phyloP scores from a whole-genome alignment of 2,888 invertebrate species.

The Trisateles emortualis region DNA sequence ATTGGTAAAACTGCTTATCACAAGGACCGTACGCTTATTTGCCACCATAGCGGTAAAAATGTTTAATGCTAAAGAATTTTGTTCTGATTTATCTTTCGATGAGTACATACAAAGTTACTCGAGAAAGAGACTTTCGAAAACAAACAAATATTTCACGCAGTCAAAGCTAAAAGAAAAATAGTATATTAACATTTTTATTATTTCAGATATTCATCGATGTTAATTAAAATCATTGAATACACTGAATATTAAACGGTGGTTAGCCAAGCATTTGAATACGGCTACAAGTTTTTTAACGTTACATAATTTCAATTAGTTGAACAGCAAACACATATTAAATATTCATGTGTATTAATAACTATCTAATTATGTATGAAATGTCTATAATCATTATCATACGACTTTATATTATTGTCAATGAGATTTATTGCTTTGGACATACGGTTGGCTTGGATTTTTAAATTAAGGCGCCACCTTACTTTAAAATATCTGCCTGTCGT shows the following conservation, averaged over 20 bases:
- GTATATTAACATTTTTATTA: neutral
- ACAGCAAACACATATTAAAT: conserved; percentile 24
- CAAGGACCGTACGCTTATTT: too few species aligned
- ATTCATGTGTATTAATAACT: conserved; percentile 27
- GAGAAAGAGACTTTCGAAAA: too few species aligned
- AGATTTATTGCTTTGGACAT: conserved; percentile 9
- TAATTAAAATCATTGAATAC: conserved; percentile 8
- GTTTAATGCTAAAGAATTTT: too few species aligned
- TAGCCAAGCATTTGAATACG: conserved; percentile 1
- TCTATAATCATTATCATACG: conserved; percentile 14
- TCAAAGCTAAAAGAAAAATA: neutral
- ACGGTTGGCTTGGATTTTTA: neutral
- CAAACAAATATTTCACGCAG: neutral
- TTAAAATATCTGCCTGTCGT: neutral
- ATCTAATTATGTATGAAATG: conserved; percentile 17
- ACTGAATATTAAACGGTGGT: neutral
- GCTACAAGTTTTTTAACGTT: conserved; percentile 24
- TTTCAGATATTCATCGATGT: conserved; percentile 2
- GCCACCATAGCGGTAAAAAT: too few species aligned
- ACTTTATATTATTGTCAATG: conserved; percentile 9
- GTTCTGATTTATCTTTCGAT: too few species aligned
- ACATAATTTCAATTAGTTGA: conserved; percentile 36
- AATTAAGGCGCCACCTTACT: neutral
- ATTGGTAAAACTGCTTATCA: too few species aligned
- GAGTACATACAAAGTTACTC: too few species aligned